phyloP scores from a whole-genome alignment of 2,113 vertebrate species.

The Chionis minor region DNA sequence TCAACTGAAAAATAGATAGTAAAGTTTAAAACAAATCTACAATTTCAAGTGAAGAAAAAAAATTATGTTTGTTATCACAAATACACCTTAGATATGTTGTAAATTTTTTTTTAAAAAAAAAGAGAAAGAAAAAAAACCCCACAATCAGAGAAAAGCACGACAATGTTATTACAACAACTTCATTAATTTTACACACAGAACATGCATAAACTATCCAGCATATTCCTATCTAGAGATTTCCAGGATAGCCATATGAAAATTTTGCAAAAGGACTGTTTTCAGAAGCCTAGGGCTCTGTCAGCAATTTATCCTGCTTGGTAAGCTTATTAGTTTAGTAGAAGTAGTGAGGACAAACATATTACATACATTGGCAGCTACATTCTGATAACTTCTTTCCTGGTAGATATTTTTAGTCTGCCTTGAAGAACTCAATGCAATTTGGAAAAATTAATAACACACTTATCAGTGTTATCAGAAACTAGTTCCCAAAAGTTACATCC shows the following conservation, averaged over 20 bases:
- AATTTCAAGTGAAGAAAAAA: not conserved
- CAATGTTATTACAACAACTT: not conserved
- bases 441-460: not conserved
- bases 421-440: not conserved
- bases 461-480: not conserved
- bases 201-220: not conserved
- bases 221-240: not conserved
- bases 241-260: not conserved
- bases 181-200: not conserved
- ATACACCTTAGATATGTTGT: not conserved
- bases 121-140: not conserved
- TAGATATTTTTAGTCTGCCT: not conserved
- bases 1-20: not conserved
- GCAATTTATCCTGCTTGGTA: not conserved
- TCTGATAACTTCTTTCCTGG: not conserved
- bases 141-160: not conserved
- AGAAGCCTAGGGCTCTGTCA: not conserved
- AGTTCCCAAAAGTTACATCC: not conserved
- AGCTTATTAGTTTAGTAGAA: not conserved
- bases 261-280: not conserved
- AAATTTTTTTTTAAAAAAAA: not conserved
- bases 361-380: not conserved
- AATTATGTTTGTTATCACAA: not conserved
- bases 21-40: not conserved
- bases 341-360: not conserved